Percentiles rank a stretch among this genome's conserved stretches.
Conservation (phyloP, 2,888 invertebrate species). For the Coenonympha glycerion region DNA sequence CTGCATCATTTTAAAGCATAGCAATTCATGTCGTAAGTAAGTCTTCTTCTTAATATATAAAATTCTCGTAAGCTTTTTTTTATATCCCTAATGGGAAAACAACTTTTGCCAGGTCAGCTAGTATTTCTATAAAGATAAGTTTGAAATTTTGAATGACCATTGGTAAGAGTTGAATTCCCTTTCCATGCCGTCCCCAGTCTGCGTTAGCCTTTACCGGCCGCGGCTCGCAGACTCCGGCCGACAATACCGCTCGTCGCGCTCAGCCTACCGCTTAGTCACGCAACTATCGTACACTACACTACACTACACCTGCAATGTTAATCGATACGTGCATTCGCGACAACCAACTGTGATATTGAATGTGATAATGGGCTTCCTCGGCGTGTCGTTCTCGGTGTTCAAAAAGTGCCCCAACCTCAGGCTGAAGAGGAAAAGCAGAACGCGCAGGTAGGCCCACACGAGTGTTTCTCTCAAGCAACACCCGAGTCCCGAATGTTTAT, state of each 20-base stretch:
- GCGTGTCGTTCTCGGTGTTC: constrained; percentile 60
- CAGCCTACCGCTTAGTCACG: constrained; percentile 34
- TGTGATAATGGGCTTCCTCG: constrained; percentile 55
- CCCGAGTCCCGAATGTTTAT: no score
- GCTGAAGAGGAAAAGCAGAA: constrained; percentile 44
- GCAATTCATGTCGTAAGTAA: no score
- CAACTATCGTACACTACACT: constrained; percentile 29
- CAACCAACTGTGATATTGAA: constrained; percentile 40
- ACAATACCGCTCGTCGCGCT: constrained; percentile 27
- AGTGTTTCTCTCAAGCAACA: constrained; percentile 20
- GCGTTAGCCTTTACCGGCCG: constrained; percentile 11
- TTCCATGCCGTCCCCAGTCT: no score
- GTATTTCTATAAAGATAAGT: no score
- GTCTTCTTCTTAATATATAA: no score
- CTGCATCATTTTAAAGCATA: no score
- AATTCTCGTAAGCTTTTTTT: no score
- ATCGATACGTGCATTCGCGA: constrained; percentile 32
- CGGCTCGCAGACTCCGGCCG: constrained; percentile 27
- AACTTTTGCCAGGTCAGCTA: no score
- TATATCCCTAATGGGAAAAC: no score
- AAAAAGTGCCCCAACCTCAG: constrained; percentile 64
- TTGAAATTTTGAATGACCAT: no score
- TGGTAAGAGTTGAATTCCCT: no score
- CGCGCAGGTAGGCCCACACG: constrained; percentile 55
- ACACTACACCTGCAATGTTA: constrained; percentile 28